Evolutionary conservation across 2,888 invertebrate genomes (phyloP), one percentile per base, ranked within the genome.

Genomic region (Aphelenchoides bicaudatus): DNA sequence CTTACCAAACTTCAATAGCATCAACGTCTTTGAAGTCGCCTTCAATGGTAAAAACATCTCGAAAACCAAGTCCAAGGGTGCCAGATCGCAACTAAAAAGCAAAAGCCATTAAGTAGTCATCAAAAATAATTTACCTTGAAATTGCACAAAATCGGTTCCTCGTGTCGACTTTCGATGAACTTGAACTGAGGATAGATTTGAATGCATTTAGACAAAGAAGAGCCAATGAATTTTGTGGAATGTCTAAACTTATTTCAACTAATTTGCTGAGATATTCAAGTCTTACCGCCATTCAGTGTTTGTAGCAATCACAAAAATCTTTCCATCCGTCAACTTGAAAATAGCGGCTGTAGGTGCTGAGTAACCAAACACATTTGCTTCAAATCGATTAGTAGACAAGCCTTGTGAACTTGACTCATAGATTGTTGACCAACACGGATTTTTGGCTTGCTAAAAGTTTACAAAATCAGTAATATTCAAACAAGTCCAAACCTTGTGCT

Each of bases 371-470:
- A 73, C 74, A 31, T 71, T 63, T 3, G 66, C 64, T 57, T 77
- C 77, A 54, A 77, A 77, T 34, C 75, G 67, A 57, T 73, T 75
- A 6, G 70, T 68, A 38, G 67, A 67, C 53, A 75, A 65, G 19
- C 75, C 75, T 25, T 74, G 70, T 29, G 57, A 61, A 3, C 63
- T 56, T 5, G 68, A 68, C 3, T 68, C 66, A 61, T 75, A 75
- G 3, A 75, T 53, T 0, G 65, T 64, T 3, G 67, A 63, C 75
- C 75, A 66, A 30, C 31, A 34, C 6, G 39, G 34, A 1, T 13
- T 48, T 21, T 21, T 39, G 29, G 30, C 1, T n/a, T 46, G 25
- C 13, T 48, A 52, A 10, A 39, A 21, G 27, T 4, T 1, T 21
- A 59, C 13, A 56, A 5, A 19, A 52, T 29, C 21, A 3, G n/a